Percentiles rank a stretch among this genome's conserved stretches.
phyloP scores from a whole-genome alignment of 2,797 vertebrate genomes.

The Aphelocoma californica region DNA sequence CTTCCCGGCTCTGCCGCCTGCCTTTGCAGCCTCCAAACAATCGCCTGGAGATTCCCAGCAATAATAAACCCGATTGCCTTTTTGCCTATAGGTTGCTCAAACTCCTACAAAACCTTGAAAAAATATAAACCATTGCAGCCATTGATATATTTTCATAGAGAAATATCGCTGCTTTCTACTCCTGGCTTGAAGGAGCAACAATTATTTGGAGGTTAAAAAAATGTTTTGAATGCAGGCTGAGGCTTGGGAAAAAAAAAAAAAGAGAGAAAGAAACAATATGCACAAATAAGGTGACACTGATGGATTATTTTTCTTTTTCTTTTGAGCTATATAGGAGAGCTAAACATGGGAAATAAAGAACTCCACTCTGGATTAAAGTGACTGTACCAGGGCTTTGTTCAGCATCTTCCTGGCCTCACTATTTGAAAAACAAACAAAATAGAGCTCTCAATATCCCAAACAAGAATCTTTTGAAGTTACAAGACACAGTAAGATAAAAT shows the following conservation, averaged over 20 bases:
- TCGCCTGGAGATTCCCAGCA: constrained; percentile 82
- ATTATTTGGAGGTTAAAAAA: constrained; percentile 37
- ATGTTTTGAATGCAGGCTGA: not conserved
- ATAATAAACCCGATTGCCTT: constrained; percentile 87
- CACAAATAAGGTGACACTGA: constrained; percentile 3
- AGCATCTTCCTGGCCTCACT: not conserved
- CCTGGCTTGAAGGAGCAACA: constrained; percentile 28
- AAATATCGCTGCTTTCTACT: constrained; percentile 13
- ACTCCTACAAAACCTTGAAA: constrained; percentile 53
- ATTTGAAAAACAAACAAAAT: constrained; percentile 26
- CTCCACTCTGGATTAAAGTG: not conserved
- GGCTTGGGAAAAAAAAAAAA: not conserved
- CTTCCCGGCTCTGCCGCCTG: constrained; percentile 77
- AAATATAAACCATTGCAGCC: not conserved
- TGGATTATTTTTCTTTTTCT: constrained; percentile 18
- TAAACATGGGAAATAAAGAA: not conserved
- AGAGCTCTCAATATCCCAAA: not conserved
- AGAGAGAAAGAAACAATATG: not conserved
- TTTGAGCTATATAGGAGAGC: not conserved
- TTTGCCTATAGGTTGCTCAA: constrained; percentile 83
- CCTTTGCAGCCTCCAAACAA: constrained; percentile 81
- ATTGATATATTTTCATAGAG: constrained; percentile 51
- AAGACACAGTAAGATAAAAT: not conserved
- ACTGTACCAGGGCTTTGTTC: constrained; percentile 22
- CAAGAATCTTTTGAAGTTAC: not conserved